Conservation (phyloP, 2,113 vertebrate genomes). For the Tretioscincus oriximinensis region DNA sequence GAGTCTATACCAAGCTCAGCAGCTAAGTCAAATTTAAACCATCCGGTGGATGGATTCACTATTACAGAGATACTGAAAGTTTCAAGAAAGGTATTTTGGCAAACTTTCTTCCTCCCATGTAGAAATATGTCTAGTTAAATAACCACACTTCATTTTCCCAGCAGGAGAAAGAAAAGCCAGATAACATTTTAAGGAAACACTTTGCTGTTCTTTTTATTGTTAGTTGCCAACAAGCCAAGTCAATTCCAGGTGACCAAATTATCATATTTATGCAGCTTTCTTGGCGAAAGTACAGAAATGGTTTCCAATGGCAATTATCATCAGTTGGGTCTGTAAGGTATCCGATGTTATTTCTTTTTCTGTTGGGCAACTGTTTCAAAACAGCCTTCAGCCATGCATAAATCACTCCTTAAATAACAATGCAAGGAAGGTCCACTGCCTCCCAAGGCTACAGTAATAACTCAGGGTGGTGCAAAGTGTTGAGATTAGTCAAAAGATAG, state of each 20-base stretch:
- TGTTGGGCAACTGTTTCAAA: constrained; percentile 1
- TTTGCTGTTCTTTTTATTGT: background rate
- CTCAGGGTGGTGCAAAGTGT: background rate
- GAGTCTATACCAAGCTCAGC: too few species aligned
- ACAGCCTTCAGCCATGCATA: constrained; percentile 12
- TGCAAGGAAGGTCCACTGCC: background rate
- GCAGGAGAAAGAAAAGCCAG: background rate
- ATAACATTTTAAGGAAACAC: background rate
- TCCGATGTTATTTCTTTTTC: background rate
- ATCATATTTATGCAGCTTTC: too few species aligned
- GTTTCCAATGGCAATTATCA: background rate
- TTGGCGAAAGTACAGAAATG: too few species aligned
- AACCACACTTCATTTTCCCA: background rate
- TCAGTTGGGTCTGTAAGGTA: background rate
- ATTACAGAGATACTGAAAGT: background rate
- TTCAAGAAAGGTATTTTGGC: background rate
- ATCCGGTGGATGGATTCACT: background rate
- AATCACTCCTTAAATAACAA: constrained; percentile 21
- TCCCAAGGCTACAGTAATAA: background rate
- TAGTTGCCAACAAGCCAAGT: too few species aligned
- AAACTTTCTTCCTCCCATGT: background rate
- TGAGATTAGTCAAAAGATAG: background rate
- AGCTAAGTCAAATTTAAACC: background rate
- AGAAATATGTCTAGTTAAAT: background rate
- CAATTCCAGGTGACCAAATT: too few species aligned